phyloP scores from a whole-genome alignment of 2,797 vertebrate species.

The Parotocinclus haroldoi region DNA sequence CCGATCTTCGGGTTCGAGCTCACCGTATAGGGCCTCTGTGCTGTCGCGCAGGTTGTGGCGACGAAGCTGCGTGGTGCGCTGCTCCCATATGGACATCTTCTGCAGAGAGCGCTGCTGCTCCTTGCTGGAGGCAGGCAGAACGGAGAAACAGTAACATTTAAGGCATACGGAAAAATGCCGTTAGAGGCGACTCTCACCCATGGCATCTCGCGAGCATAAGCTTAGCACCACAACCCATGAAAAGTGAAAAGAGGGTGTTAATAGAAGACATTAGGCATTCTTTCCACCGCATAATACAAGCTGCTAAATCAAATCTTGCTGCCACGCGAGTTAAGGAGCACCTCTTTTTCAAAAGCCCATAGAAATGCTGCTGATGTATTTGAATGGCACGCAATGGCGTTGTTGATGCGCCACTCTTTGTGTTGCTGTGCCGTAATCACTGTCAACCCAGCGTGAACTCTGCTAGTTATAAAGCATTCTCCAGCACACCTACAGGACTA shows the following conservation, averaged over 20 bases:
- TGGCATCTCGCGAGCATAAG: constrained; percentile 6
- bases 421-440: neutral
- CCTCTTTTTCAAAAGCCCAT: neutral
- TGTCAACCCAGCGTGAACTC: too few species aligned
- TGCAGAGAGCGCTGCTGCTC: constrained; percentile 85
- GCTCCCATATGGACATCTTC: constrained; percentile 93
- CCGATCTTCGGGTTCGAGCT: constrained; percentile 88
- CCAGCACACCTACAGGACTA: neutral
- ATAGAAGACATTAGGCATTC: neutral
- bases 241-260: constrained; percentile 5
- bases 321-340: neutral
- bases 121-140: constrained; percentile 69
- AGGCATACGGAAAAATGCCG: neutral
- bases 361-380: constrained; percentile 10
- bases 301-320: constrained; percentile 4
- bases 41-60: constrained; percentile 87
- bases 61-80: constrained; percentile 91
- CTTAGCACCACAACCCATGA: too few species aligned
- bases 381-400: neutral
- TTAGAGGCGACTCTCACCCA: constrained; percentile 20
- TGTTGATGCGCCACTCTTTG: constrained; percentile 3
- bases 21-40: constrained; percentile 89
- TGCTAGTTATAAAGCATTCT: too few species aligned
- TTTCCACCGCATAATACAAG: neutral
- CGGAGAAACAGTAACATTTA: neutral